A percentile compares a stretch with the other conserved stretches of the same genome.
These are phyloP conservation scores for Acanthurus tractus DNA, from an alignment of 2,797 vertebrate species.

Conservation along the genomic window DNA sequence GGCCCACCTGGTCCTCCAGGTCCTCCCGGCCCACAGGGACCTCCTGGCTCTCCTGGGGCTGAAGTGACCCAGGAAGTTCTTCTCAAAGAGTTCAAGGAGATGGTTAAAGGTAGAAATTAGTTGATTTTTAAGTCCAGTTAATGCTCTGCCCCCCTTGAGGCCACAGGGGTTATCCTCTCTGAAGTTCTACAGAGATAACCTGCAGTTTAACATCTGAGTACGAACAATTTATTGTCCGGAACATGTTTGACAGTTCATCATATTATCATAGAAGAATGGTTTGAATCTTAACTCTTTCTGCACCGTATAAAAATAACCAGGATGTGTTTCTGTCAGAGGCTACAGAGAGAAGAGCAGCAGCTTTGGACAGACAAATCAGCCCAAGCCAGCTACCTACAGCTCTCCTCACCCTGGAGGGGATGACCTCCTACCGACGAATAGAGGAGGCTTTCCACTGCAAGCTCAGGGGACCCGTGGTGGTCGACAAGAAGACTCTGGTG, in stretches of 20 bases:
- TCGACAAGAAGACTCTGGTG: conserved; percentile 93
- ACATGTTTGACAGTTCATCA: neutral
- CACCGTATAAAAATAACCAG: conserved; percentile 1
- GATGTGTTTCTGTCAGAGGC: conserved; percentile 85
- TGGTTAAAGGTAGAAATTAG: conserved; percentile 89
- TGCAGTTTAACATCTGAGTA: neutral
- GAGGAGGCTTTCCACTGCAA: conserved; percentile 95
- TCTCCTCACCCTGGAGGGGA: conserved; percentile 87
- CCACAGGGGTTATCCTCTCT: neutral
- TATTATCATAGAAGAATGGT: neutral
- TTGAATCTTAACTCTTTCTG: neutral
- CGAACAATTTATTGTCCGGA: neutral
- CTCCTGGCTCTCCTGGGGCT: conserved; percentile 88
- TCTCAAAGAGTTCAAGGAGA: conserved; percentile 93
- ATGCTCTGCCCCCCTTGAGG: neutral
- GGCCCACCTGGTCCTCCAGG: conserved; percentile 94
- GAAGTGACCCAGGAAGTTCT: conserved; percentile 92
- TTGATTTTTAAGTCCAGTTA: neutral
- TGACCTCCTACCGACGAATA: conserved; percentile 82
- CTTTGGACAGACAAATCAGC: conserved; percentile 77
- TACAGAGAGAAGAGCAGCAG: conserved; percentile 85
- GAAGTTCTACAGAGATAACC: neutral
- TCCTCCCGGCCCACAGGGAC: conserved; percentile 89
- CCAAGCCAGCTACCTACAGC: conserved; percentile 84
- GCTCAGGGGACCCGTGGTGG: conserved; percentile 89